Conservation (phyloP, 2,888 invertebrate species). For the Drosophila formosana region DNA sequence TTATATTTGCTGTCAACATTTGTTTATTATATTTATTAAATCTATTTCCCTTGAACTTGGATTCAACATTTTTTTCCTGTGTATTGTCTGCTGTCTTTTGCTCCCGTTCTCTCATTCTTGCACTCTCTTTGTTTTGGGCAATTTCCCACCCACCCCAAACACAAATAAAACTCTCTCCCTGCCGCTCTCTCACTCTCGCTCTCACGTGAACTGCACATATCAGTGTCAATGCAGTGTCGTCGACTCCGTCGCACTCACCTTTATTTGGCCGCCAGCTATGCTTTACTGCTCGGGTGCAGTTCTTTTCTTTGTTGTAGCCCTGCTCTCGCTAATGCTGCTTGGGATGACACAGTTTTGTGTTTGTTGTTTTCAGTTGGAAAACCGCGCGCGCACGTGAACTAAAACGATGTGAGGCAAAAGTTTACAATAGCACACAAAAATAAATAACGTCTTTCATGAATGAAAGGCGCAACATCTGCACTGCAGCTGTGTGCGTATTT, state of each 20-base stretch:
- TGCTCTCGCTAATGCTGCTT: constrained; percentile 21
- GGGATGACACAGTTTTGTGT: constrained; percentile 15
- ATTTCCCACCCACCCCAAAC: constrained; percentile 6
- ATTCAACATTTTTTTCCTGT: background rate
- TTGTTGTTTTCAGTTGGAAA: constrained; percentile 24
- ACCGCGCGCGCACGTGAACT: constrained; percentile 30
- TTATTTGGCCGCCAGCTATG: constrained; percentile 21
- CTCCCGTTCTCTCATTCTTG: background rate
- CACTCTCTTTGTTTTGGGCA: background rate
- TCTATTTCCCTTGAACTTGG: background rate
- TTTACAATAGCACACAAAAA: constrained; percentile 39
- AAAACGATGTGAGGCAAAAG: constrained; percentile 32
- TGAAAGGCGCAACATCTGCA: constrained; percentile 37
- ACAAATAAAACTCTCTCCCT: background rate
- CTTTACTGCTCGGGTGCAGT: constrained; percentile 24
- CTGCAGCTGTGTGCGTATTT: constrained; percentile 1
- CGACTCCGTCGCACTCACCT: constrained; percentile 17
- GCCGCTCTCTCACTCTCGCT: background rate
- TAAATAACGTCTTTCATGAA: constrained; percentile 62
- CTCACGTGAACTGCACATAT: constrained; percentile 18
- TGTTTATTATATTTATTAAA: background rate
- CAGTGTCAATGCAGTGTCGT: constrained; percentile 19
- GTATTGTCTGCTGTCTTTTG: constrained; percentile 7
- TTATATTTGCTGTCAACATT: background rate
- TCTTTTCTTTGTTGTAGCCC: constrained; percentile 18